Base-by-base conservation (phyloP, 1,140 invertebrate species). In the Pseudomyrmex dendroicus region DNA sequence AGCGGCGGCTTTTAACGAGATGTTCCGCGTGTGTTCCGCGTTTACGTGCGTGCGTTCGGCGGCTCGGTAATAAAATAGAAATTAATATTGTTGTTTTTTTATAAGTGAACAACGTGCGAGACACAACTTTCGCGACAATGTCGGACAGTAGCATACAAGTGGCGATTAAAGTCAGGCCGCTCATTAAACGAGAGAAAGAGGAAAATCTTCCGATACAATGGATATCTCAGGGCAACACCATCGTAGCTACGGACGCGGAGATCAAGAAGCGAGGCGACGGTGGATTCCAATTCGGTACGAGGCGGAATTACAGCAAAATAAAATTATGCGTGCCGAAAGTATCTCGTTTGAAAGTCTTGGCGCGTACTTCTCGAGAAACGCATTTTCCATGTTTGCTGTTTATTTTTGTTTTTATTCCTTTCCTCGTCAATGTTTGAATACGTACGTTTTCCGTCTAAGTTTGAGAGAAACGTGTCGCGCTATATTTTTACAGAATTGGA, bases 81-180 rank as follows among this genome's bases (percentile, higher is more conserved):
- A 35, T 35, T 7, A 5, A 7, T 5, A 35, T 35, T 35, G 35
- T 35, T 35, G 35, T 35, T 35, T 7, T 35, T 35, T 35, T 35
- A 35, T 35, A 35, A 35, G 5, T 35, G 0, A 35, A 35, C 35
- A 35, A 35, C 35, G 35, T 35, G 35, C 35, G 35, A 35, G 35
- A 35, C 35, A 20, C 20, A 20, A 35, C 35, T 35, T 35, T 0
- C 35, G 35, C 35, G 35, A 12, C 20, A 1, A 95, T 95, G 94
- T 93, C 93, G 1, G 95, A 96, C 87, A 96, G 96, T 88, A 96
- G 97, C 48, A 95, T 35, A 35, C 35, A 96, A 94, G 97, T 97
- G 20, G 96, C 96, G 50, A 96, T 97, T 59, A 96, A 97, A 94
- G 94, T 97, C 59, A 95, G 97, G 67, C 97, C 97, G 17, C 92